Base-by-base conservation (phyloP, 2,113 vertebrate genomes). In the Menidia beryllina region DNA sequence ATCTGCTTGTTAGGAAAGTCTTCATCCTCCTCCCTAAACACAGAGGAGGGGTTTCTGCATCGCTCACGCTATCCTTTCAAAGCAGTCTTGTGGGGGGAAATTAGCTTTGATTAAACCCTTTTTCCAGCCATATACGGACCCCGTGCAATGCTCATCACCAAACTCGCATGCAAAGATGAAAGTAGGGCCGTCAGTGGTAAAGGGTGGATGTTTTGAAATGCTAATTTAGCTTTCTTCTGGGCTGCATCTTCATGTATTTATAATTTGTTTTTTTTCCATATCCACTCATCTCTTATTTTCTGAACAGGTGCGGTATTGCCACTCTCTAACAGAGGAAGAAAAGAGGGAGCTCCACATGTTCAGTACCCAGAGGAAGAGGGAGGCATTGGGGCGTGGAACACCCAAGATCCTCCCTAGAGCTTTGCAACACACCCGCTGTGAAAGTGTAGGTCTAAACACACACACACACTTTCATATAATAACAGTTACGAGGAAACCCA, bases 291-390 rank as follows among this genome's bases (percentile, higher is more conserved):
- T 76, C n/a, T 27, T 47, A 5, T 90, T 91, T 70, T 75, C 92
- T 77, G 86, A 91, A 45, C 88, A 99, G 97, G 93, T 97, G 78
- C 94, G 96, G 69, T 99, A 98, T 62, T 98, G 97, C 88, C 96
- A 97, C 72, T 95, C 96, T n/a, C 83, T 99, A 79, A 94, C 91
- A 10, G 97, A 98, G 77, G 97, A 98, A 81, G 97, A 99, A 66
- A 98, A 96, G 82, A 95, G 95, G 54, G 97, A 98, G 59, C 88
- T 99, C 77, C 95, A 95, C 49, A 95, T 98, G 92, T 98, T 98
- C 86, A 98, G 96, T 63, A 91, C 93, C 34, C 97, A 98, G 86
- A 94, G 97, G 75, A 99, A 99, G 85, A 97, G 96, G 63, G 97
- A 98, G 83, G 96, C 97, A 0, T 93, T 99, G 0, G 97, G 97